Percentiles rank a stretch among this genome's conserved stretches.
These are phyloP conservation scores for Caracal caracal DNA, from an alignment of 2,113 vertebrate genomes.

Conservation along the genomic window DNA sequence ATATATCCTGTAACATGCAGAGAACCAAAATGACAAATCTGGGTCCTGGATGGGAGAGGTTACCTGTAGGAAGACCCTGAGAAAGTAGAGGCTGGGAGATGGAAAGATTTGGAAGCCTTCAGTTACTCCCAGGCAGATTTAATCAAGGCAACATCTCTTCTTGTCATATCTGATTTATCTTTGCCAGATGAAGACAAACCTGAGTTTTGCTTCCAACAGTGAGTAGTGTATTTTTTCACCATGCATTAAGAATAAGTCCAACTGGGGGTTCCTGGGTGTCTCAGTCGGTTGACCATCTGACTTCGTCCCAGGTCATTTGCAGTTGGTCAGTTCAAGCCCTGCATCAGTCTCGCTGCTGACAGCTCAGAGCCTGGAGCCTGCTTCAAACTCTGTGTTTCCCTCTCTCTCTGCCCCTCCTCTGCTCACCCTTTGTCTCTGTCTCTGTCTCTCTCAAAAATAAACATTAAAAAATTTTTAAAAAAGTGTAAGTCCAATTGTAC, in stretches of 20 bases:
- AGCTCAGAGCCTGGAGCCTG: no score
- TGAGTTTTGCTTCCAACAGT: not conserved
- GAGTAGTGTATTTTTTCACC: not conserved
- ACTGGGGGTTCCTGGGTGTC: no score
- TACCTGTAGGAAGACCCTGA: not conserved
- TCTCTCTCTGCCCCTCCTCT: no score
- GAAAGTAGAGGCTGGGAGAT: no score
- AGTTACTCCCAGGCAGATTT: not conserved
- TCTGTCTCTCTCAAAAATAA: no score
- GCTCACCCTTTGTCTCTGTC: no score
- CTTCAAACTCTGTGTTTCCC: no score
- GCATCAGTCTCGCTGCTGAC: no score
- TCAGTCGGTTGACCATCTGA: no score
- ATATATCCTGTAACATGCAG: not conserved
- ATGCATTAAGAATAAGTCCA: not conserved
- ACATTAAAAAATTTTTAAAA: no score
- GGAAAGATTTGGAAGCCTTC: not conserved
- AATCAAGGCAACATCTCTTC: not conserved
- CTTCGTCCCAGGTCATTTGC: no score
- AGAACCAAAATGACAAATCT: not conserved
- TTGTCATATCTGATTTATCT: not conserved
- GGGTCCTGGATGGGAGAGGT: not conserved
- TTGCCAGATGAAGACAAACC: not conserved
- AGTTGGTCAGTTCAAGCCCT: no score
- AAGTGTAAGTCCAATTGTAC: not conserved